These are phyloP conservation scores for Dione vanillae DNA, from an alignment of 2,888 invertebrate species.

Conservation along the genomic window DNA sequence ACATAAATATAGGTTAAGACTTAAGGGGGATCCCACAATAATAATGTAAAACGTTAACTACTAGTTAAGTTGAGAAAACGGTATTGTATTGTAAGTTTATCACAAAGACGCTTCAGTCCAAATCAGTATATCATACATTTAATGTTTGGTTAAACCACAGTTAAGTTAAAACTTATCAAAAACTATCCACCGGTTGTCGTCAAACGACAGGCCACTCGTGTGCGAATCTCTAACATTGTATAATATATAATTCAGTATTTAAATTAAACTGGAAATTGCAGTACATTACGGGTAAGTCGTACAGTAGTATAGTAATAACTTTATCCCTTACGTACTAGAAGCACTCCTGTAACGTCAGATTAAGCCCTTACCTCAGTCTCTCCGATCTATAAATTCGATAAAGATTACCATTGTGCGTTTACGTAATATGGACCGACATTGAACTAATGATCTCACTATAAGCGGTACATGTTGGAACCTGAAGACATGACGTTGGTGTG, in stretches of 20 bases:
- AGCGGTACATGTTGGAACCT: background rate
- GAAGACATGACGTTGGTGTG: background rate
- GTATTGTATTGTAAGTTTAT: background rate
- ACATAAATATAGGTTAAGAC: too few species aligned
- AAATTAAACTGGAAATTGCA: too few species aligned
- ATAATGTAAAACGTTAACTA: background rate
- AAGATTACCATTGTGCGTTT: constrained; percentile 1
- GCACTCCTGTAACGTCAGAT: background rate
- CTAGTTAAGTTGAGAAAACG: background rate
- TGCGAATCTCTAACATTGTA: background rate
- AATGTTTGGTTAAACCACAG: background rate
- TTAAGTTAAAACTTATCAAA: background rate
- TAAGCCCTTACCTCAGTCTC: background rate
- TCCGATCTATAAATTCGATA: background rate
- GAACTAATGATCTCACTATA: background rate
- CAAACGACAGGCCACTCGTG: constrained; percentile 2
- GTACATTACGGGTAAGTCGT: too few species aligned
- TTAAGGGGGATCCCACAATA: background rate
- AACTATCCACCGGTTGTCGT: background rate
- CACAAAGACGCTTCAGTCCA: constrained; percentile 3
- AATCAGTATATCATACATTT: background rate
- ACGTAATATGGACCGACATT: background rate
- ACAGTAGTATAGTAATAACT: background rate
- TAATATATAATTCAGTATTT: background rate
- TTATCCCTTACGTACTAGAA: background rate